These are phyloP conservation scores for Zingel zingel DNA, from an alignment of 2,113 vertebrate genomes.

Conservation along the genomic window DNA sequence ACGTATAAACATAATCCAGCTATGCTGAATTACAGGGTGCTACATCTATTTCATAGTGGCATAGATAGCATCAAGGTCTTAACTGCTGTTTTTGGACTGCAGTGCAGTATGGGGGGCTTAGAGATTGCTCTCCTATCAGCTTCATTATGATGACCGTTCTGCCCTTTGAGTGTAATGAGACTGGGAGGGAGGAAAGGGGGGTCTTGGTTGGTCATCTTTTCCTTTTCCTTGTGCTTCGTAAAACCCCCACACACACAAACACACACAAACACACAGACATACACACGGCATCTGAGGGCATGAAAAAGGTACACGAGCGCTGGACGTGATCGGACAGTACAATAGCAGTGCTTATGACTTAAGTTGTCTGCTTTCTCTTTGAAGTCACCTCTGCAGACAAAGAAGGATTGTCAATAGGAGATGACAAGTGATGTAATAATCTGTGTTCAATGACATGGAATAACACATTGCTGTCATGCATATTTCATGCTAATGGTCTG, in stretches of 20 bases:
- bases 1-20: slow-evolving; percentile 68
- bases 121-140: slow-evolving; percentile 71
- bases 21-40: slow-evolving; percentile 60
- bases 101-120: slow-evolving; percentile 53
- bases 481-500: slow-evolving; percentile 66
- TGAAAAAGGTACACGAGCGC: slow-evolving; percentile 37
- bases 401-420: slow-evolving; percentile 55
- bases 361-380: slow-evolving; percentile 67
- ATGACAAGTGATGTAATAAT: slow-evolving; percentile 62
- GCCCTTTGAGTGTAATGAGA: slow-evolving; percentile 82
- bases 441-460: slow-evolving; percentile 59
- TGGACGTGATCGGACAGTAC: slow-evolving; percentile 65
- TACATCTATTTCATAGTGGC: slow-evolving; percentile 51
- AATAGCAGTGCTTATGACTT: slow-evolving; percentile 69
- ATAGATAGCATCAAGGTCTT: slow-evolving; percentile 57
- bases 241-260: slow-evolving; percentile 24
- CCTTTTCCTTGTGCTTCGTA: slow-evolving; percentile 50
- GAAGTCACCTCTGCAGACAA: slow-evolving; percentile 71
- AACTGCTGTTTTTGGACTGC: slow-evolving; percentile 65
- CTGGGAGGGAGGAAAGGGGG: slow-evolving; percentile 42
- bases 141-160: slow-evolving; percentile 82
- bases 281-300: slow-evolving; percentile 44
- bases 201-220: slow-evolving; percentile 62
- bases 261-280: slow-evolving; percentile 14
- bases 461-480: slow-evolving; percentile 58